Evolutionary conservation across 2,113 vertebrate species (phyloP).

Genomic region (Callorhinus ursinus): DNA sequence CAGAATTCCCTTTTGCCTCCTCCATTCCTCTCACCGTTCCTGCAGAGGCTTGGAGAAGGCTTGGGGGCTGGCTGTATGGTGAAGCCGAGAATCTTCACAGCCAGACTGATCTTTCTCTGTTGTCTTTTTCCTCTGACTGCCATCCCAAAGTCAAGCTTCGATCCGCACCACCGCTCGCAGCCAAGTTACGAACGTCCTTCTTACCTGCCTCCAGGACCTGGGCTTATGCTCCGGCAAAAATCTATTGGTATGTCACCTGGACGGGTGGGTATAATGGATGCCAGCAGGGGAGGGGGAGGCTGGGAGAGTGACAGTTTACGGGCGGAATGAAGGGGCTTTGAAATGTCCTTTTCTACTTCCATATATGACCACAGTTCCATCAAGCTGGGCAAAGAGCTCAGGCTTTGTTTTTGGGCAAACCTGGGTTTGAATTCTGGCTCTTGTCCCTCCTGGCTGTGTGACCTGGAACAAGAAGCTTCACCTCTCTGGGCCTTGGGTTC

Average conservation of each 20-base stretch:
- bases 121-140: neutral
- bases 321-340: neutral
- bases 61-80: accelerated
- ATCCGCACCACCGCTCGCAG: slow-evolving; percentile 90
- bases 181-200: slow-evolving; percentile 92
- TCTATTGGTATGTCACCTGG: slow-evolving; percentile 91
- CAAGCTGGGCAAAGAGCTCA: neutral
- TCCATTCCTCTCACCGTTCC: neutral
- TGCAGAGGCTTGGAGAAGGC: neutral
- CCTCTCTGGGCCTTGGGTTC: neutral
- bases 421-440: neutral
- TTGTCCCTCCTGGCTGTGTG: neutral
- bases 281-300: accelerated
- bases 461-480: neutral
- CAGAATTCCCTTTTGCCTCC: neutral
- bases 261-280: neutral
- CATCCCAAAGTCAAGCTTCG: slow-evolving; percentile 87
- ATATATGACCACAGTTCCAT: neutral
- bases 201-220: slow-evolving; percentile 89
- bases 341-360: neutral
- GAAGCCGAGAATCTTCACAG: neutral
- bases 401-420: neutral
- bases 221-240: slow-evolving; percentile 95
- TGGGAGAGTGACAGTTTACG: neutral
- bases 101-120: neutral